phyloP scores from a whole-genome alignment of 2,797 vertebrate species.

The Rhinatrema bivittatum region DNA sequence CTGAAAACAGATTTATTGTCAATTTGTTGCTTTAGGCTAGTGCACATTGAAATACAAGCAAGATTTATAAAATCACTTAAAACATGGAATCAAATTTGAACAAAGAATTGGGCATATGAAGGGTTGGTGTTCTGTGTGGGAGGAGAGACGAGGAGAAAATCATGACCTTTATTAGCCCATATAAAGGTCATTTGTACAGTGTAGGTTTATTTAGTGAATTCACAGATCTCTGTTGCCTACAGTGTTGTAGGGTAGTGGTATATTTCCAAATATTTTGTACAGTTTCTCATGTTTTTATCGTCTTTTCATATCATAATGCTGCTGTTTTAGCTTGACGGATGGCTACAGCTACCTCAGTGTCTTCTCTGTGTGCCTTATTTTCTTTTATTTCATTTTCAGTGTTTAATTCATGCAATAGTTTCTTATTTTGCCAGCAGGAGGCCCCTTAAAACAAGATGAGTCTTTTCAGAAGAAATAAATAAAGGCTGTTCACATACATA shows the following conservation, averaged over 20 bases:
- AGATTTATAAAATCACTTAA: conserved; percentile 28
- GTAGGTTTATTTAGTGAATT: too few relatives aligned
- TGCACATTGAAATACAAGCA: conserved; percentile 22
- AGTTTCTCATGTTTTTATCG: too few relatives aligned
- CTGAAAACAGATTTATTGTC: conserved; percentile 32
- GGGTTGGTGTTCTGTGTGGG: too few relatives aligned
- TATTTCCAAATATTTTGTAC: too few relatives aligned
- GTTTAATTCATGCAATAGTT: conserved; percentile 36
- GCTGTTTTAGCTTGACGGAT: background rate
- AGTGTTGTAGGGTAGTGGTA: too few relatives aligned
- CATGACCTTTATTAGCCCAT: too few relatives aligned
- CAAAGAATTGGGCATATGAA: too few relatives aligned
- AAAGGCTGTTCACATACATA: conserved; percentile 19
- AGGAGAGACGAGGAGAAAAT: too few relatives aligned
- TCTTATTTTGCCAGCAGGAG: conserved; percentile 33
- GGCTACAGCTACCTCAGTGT: conserved; percentile 5
- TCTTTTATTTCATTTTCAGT: background rate
- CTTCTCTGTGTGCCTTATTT: background rate
- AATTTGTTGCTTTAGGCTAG: conserved; percentile 28
- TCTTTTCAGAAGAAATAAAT: conserved; percentile 33
- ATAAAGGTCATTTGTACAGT: too few relatives aligned
- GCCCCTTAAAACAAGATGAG: conserved; percentile 34
- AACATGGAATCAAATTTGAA: conserved; percentile 22
- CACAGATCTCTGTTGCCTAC: too few relatives aligned
- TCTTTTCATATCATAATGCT: background rate